Conservation (phyloP, 1,140 invertebrate species). For the Penaeus chinensis region DNA sequence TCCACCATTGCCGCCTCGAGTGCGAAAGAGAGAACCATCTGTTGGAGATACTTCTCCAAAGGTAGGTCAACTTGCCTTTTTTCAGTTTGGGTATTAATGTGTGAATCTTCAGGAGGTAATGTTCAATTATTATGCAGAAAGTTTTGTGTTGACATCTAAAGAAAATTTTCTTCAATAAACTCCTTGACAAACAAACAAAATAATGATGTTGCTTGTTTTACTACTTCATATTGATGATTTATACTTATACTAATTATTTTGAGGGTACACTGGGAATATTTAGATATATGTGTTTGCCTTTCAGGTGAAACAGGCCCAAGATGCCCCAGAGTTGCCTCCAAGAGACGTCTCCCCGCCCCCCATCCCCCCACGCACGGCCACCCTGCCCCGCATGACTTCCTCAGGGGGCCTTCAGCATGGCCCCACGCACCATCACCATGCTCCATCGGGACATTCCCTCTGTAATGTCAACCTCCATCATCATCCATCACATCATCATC, state of each 20-base stretch:
- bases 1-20: constrained; percentile 74
- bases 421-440: constrained; percentile 38
- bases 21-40: constrained; percentile 73
- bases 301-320: constrained; percentile 73
- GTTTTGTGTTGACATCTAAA: background rate
- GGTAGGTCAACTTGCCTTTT: constrained; percentile 47
- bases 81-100: constrained; percentile 11
- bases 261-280: background rate
- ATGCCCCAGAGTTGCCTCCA: constrained; percentile 74
- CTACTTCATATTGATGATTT: no score
- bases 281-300: background rate
- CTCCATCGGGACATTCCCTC: constrained; percentile 37
- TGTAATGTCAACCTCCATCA: constrained; percentile 26
- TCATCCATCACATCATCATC: constrained; percentile 25
- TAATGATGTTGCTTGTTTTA: background rate
- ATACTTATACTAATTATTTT: background rate
- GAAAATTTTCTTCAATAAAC: background rate
- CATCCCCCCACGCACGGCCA: constrained; percentile 72
- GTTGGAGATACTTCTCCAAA: constrained; percentile 71
- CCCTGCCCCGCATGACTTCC: constrained; percentile 69
- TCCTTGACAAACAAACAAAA: background rate
- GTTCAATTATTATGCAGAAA: background rate
- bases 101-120: background rate
- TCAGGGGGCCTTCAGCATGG: constrained; percentile 36
- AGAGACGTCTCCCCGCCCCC: constrained; percentile 74